Conservation (phyloP, 2,888 invertebrate genomes). For the Pachliopta kotzebuea region DNA sequence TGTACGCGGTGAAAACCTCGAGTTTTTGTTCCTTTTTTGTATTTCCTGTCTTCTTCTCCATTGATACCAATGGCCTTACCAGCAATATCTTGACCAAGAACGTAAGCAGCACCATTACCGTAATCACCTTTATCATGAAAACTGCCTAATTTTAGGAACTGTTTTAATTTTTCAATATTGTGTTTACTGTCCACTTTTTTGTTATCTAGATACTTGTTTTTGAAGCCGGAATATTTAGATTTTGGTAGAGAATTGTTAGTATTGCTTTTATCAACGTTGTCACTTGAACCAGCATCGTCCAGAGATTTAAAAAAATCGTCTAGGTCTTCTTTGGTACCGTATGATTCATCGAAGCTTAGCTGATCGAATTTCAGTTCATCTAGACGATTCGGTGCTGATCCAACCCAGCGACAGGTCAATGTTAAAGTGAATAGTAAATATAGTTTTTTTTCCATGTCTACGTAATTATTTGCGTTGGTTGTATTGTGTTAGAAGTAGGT, state of each 20-base stretch:
- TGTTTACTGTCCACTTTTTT: constrained; percentile 53
- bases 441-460: constrained; percentile 55
- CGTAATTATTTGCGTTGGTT: constrained; percentile 48
- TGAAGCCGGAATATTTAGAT: constrained; percentile 47
- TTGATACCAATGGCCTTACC: constrained; percentile 60
- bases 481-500: constrained; percentile 70
- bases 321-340: constrained; percentile 59
- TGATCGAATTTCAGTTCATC: constrained; percentile 55
- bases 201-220: constrained; percentile 50
- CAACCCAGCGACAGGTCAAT: constrained; percentile 47
- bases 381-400: constrained; percentile 52
- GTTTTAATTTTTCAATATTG: constrained; percentile 55
- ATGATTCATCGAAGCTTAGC: constrained; percentile 53
- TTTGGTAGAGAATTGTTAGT: constrained; percentile 38
- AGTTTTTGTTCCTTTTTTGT: constrained; percentile 78
- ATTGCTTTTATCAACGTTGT: constrained; percentile 32
- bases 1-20: constrained; percentile 80
- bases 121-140: constrained; percentile 52
- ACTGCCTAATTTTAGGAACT: constrained; percentile 52
- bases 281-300: constrained; percentile 36
- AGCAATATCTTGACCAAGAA: constrained; percentile 58
- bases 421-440: constrained; percentile 52
- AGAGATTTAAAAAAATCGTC: constrained; percentile 54
- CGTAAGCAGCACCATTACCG: constrained; percentile 65
- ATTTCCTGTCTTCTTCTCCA: constrained; percentile 70